phyloP scores from a whole-genome alignment of 2,888 invertebrate genomes.

The Balanococcus diminutus region DNA sequence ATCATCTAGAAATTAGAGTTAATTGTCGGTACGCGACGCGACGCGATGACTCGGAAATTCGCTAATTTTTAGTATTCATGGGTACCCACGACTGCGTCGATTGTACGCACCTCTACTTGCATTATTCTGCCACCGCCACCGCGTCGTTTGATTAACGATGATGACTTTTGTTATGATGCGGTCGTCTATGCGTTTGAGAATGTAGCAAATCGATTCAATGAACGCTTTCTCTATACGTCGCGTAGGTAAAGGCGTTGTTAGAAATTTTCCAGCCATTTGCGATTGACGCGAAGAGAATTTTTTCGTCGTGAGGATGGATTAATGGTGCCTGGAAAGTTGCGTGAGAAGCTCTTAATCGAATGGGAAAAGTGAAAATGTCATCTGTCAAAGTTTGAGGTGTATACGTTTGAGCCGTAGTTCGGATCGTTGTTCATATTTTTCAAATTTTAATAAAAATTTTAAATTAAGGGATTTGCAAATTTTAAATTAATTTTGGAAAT shows the following conservation, averaged over 20 bases:
- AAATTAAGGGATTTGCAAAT: too few species aligned
- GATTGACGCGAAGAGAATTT: too few species aligned
- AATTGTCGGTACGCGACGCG: not conserved
- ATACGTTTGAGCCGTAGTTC: too few species aligned
- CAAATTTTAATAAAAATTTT: too few species aligned
- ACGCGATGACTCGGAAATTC: conserved; percentile 4
- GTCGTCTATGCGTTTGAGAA: not conserved
- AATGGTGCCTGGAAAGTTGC: too few species aligned
- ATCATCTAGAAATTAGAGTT: not conserved
- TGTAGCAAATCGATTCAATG: not conserved
- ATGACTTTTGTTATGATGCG: not conserved
- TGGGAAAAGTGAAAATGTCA: too few species aligned
- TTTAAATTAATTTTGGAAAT: too few species aligned
- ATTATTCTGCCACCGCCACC: not conserved
- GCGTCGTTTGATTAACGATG: conserved; percentile 1
- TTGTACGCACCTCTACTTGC: not conserved
- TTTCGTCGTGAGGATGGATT: too few species aligned
- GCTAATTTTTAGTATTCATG: not conserved
- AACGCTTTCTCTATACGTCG: not conserved
- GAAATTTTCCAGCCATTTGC: not conserved
- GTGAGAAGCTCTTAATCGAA: too few species aligned
- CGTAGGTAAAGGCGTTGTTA: not conserved
- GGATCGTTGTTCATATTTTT: too few species aligned
- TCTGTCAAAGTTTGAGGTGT: too few species aligned
- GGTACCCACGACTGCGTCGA: not conserved